Evolutionary conservation across 2,888 invertebrate species (phyloP), one percentile per base, ranked within the genome.

Genomic region (Gasteruption jaculator): DNA sequence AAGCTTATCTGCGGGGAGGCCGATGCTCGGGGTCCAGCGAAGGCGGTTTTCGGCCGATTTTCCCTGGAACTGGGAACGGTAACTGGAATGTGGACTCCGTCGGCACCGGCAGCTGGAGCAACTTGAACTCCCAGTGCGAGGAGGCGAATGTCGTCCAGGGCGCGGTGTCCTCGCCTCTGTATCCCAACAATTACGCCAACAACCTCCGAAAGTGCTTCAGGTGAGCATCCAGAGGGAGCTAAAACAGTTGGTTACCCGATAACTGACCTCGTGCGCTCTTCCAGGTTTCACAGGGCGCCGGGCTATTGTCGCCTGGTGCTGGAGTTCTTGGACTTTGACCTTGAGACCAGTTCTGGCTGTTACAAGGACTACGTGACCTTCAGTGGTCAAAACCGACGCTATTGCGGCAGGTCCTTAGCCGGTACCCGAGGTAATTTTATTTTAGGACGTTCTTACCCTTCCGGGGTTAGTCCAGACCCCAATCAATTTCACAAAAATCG

Each of bases 151-250:
- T 56, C 10, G 29, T 47, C 8, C 58, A 61, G 43, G 76, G 75
- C n/a, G 62, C 61, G 30, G 59, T 76, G 22, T 63, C 63, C 25
- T 73, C 73, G 38, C 73, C 74, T 2, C 65, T 67, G 25, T 75
- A 74, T 62, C 76, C 76, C 3, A 60, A 58, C 39, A 61, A 55
- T 44, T 76, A 76, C 58, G 70, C 72, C 1, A 57, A 57, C 41
- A 71, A 73, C 52, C 42, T 70, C 27, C 65, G 71, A 41, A 52
- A 65, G 33, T 76, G 76, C 49, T 76, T 73, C 56, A 70, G 75
- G 75, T 75, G 57, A 55, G 49, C n/a, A n/a, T 20, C 14, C 2
- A 26, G 25, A 16, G 21, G 2, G 20, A 31, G 22, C 11, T 7
- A 7, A 21, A n/a, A n/a, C n/a, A n/a, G n/a, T n/a, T n/a, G n/a